Percentiles rank a stretch among this genome's conserved stretches.
phyloP scores from a whole-genome alignment of 1,140 invertebrate genomes.

The Meloidogyne floridensis region DNA sequence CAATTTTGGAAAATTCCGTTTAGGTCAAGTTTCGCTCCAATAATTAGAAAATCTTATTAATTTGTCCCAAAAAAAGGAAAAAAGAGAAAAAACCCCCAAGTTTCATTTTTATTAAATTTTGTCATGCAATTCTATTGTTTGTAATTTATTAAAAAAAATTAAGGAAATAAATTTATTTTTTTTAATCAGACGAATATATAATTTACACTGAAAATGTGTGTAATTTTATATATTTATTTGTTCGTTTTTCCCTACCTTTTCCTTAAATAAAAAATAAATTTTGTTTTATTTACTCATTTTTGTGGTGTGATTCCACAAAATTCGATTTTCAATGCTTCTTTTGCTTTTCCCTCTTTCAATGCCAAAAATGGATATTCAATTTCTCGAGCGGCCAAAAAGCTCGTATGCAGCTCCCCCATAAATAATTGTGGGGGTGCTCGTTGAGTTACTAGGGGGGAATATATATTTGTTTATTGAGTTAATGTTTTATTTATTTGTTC shows the following conservation, averaged over 20 bases:
- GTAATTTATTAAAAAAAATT: neutral
- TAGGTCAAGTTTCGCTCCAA: neutral
- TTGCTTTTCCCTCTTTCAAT: neutral
- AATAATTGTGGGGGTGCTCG: neutral
- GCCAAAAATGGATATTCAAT: neutral
- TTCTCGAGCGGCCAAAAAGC: neutral
- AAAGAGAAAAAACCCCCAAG: neutral
- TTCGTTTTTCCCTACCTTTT: too few species aligned
- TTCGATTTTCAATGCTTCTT: neutral
- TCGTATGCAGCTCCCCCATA: neutral
- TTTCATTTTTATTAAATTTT: neutral
- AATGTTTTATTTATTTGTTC: conserved; percentile 7
- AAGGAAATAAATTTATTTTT: neutral
- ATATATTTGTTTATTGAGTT: neutral
- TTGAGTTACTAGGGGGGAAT: neutral
- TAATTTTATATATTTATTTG: too few species aligned
- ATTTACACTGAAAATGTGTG: too few species aligned
- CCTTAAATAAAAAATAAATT: too few species aligned
- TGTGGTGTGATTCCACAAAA: neutral
- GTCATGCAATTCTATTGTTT: neutral
- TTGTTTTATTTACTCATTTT: neutral
- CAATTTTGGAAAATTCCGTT: neutral
- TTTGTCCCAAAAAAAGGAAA: neutral
- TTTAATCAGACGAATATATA: neutral
- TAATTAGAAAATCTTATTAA: neutral